Evolutionary conservation across 2,888 invertebrate species (phyloP).

Genomic region (Melangyna quadrimaculata): DNA sequence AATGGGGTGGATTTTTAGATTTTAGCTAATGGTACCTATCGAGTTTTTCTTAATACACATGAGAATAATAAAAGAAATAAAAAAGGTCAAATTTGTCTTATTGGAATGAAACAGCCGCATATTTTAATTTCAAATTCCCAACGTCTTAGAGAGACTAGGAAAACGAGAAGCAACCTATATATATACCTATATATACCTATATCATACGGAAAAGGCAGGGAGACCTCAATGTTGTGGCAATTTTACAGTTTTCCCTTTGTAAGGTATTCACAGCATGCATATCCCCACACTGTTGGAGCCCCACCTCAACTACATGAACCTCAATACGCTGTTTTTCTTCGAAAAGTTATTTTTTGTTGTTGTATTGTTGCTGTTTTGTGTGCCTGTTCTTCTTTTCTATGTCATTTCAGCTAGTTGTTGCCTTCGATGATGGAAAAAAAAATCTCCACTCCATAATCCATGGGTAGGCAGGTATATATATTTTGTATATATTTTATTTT

Average conservation of each 20-base stretch:
- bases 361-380: constrained; percentile 35
- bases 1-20: no score
- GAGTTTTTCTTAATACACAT: constrained; percentile 5
- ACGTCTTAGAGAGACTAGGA: neutral
- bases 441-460: constrained; percentile 69
- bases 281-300: constrained; percentile 59
- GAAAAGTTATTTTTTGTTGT: neutral
- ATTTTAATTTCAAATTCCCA: constrained; percentile 60
- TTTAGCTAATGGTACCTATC: no score
- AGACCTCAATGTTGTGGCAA: constrained; percentile 68
- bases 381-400: constrained; percentile 70
- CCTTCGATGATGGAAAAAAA: constrained; percentile 54
- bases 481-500: constrained; percentile 31
- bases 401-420: constrained; percentile 70
- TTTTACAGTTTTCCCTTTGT: constrained; percentile 72
- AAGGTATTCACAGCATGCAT: constrained; percentile 70
- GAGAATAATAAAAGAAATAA: neutral
- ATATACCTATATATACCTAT: no score
- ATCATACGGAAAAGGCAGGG: constrained; percentile 26
- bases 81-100: constrained; percentile 6
- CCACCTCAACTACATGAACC: constrained; percentile 62
- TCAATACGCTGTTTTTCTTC: constrained; percentile 21
- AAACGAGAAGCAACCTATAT: constrained; percentile 12
- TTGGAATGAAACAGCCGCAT: constrained; percentile 19
- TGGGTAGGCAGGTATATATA: constrained; percentile 51